Evolutionary conservation across 2,113 vertebrate genomes (phyloP), one percentile per base, ranked within the genome.

Genomic region (Colius striatus): DNA sequence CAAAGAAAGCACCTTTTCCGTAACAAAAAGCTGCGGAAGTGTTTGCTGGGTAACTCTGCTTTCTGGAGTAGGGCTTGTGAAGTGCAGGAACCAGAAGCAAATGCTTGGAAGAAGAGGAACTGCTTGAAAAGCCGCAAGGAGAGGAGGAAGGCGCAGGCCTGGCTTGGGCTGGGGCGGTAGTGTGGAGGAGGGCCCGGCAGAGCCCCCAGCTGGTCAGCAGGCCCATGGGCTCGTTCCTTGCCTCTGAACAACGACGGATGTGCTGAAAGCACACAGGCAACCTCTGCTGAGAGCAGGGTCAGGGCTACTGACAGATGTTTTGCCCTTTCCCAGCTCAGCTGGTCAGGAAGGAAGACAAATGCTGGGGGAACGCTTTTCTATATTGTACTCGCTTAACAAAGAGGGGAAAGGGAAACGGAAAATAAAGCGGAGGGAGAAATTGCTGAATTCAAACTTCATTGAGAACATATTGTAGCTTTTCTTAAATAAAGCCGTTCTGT

Each of bases 391-490:
- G 14, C 27, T n/a, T 70, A 92, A 96, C 92, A 97, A 96, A 91
- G 91, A 78, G 15, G 3, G 94, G 96, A 96, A 97, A 78, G 29
- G 92, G 94, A 95, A 95, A 87, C 1, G 61, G 92, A 94, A 94
- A 84, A 86, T 51, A n/a, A 77, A 81, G 23, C 13, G 38, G 54
- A 78, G 16, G 65, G 21, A 84, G 57, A 75, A 81, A 65, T 94
- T 84, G 74, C 61, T 45, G 29, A 47, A 43, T 60, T 84, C 57
- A 54, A 78, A 62, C 55, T 54, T 70, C 29, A 57, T 60, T 43
- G 71, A 60, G 79, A 84, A 63, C 55, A 74, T 38, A 41, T 20
- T 32, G 13, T 6, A 36, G n/a, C 55, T 86, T 77, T 62, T 17
- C 61, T 74, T 90, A 50, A 58, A 62, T 8, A 75, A 65, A 82